Base-by-base conservation (phyloP, 2,797 vertebrate genomes). In the Manis javanica region DNA sequence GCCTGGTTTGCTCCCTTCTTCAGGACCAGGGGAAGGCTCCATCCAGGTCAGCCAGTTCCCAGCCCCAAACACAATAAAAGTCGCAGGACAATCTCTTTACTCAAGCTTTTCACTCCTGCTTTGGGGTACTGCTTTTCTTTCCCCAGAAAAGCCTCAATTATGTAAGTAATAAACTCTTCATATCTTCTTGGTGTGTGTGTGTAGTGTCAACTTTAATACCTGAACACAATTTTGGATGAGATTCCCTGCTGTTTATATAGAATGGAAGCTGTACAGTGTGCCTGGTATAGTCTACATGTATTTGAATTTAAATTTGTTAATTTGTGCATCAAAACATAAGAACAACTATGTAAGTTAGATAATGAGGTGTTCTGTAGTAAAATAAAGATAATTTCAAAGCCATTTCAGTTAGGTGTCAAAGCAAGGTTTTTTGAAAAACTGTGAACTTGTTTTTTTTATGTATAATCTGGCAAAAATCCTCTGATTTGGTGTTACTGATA, bases 11-110 rank as follows among this genome's bases (percentile, higher is more conserved):
- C 2, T 49, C 24, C 29, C 13, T 39, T 8, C 19, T 37, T 68
- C 31, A 19, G 2, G 9, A 0, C 10, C 21, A 4, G 4, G 26
- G 9, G 1, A 7, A n/a, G 9, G 42, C 42, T 2, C 42, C 42
- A 10, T 46, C 42, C 42, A 46, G 42, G 42, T 21, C 8, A 15
- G 46, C 1, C 31, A 10, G 7, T 13, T 34, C 42, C 46, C 23
- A 94, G 31, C 13, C 3, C 4, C 7, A 79, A 72, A 14, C 26
- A n/a, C 13, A 37, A 4, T 53, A 42, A 59, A 69, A 53, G 18
- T n/a, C 12, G 1, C 39, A 66, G 83, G 31, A 19, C 21, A 10
- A 1, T 23, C 37, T 55, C 24, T 37, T 86, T 55, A 23, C 39
- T 61, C 34, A 68, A 53, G 5, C 10, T 63, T 46, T 42, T 64